Evolutionary conservation across 2,113 vertebrate species (phyloP).

Genomic region (Corythaixoides concolor): DNA sequence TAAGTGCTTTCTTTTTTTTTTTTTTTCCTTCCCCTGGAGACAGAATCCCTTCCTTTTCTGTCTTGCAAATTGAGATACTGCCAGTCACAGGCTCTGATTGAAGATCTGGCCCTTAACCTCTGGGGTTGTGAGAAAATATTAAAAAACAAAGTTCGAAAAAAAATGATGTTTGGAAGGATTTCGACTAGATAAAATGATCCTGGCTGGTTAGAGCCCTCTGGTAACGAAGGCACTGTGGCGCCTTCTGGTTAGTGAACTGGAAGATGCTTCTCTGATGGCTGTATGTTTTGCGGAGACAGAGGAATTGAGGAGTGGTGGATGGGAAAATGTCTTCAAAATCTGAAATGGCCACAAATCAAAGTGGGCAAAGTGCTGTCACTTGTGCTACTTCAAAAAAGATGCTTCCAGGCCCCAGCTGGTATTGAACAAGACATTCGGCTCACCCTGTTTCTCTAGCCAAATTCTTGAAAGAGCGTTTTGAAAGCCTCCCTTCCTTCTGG

Average conservation of each 20-base stretch:
- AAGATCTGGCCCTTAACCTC: constrained; percentile 10
- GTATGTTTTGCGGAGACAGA: accelerated
- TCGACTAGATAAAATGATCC: not conserved
- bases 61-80: not conserved
- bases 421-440: not conserved
- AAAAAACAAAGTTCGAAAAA: not conserved
- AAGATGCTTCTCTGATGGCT: not conserved
- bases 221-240: not conserved
- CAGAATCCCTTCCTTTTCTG: not conserved
- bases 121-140: not conserved
- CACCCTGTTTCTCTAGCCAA: not conserved
- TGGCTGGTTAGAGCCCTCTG: not conserved
- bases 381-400: not conserved
- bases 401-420: not conserved
- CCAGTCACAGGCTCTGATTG: not conserved
- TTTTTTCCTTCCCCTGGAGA: not conserved
- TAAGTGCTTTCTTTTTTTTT: not conserved
- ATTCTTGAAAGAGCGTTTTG: not conserved
- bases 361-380: not conserved
- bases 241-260: not conserved
- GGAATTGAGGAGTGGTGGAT: not conserved
- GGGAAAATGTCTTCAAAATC: not conserved
- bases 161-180: not conserved
- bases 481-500: not conserved
- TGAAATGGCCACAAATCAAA: not conserved